Evolutionary conservation across 92 coral and sea anemone species (phyloP).

Genomic region (Palythoa caribaeorum): DNA sequence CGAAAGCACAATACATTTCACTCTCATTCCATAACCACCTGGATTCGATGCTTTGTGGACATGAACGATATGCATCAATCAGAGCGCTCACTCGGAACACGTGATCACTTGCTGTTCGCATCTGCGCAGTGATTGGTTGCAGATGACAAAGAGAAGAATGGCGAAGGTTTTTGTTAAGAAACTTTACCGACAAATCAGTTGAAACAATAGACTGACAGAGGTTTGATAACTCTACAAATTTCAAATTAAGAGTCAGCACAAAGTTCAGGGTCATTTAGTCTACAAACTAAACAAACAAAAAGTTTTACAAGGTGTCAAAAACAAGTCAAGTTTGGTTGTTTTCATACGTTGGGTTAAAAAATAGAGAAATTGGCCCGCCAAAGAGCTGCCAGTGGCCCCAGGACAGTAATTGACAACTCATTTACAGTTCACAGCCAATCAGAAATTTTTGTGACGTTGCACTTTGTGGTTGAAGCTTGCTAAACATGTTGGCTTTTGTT

Average conservation of each 20-base stretch:
- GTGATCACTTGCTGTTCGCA: conserved; percentile 13
- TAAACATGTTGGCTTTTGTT: conserved; percentile 20
- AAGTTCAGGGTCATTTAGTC: conserved; percentile 39
- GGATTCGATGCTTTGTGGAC: conserved; percentile 50
- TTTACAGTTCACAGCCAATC: conserved; percentile 33
- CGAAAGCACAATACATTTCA: conserved; percentile 44
- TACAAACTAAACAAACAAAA: conserved; percentile 14
- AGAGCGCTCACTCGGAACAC: not conserved
- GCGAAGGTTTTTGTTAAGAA: conserved; percentile 34
- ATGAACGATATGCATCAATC: conserved; percentile 28
- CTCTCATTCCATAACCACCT: conserved; percentile 53
- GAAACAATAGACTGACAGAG: conserved; percentile 35
- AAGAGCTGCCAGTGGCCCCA: not conserved
- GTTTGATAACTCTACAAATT: conserved; percentile 34
- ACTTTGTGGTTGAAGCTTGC: not conserved
- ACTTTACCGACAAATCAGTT: conserved; percentile 32
- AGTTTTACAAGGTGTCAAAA: not conserved
- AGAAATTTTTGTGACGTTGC: conserved; percentile 17
- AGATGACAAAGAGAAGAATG: conserved; percentile 31
- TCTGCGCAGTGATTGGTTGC: conserved; percentile 31
- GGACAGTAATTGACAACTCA: conserved; percentile 30
- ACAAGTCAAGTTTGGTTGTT: not conserved
- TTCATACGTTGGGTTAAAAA: not conserved
- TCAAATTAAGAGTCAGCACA: conserved; percentile 26
- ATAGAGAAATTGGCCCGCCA: not conserved